Conservation (phyloP, 2,888 invertebrate species). For the Bimastos eiseni region DNA sequence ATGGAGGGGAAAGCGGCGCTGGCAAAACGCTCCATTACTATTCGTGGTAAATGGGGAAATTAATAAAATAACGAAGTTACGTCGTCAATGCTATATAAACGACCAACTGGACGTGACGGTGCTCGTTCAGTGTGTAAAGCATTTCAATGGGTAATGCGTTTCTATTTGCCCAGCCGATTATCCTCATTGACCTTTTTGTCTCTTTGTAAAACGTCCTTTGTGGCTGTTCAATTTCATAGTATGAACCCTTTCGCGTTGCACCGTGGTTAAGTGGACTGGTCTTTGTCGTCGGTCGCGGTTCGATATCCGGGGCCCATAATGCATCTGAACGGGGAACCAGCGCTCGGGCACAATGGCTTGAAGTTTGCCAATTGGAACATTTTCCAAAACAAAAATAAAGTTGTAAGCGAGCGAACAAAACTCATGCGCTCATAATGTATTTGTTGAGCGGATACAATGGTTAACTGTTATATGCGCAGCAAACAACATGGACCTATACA, state of each 20-base stretch:
- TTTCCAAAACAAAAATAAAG: slow-evolving; percentile 13
- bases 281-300: not conserved
- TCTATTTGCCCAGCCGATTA: not conserved
- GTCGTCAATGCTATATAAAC: too few species aligned
- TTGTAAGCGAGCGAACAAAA: not conserved
- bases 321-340: not conserved
- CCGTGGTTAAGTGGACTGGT: not conserved
- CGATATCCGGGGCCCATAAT: slow-evolving; percentile 13
- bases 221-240: not conserved
- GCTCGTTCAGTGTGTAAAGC: not conserved
- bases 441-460: not conserved
- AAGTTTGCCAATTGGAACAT: not conserved
- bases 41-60: not conserved
- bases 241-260: not conserved
- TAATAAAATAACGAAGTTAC: not conserved
- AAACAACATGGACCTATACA: not conserved
- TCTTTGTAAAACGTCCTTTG: not conserved
- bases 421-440: not conserved
- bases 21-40: not conserved
- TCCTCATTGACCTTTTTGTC: not conserved
- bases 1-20: not conserved
- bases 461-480: not conserved
- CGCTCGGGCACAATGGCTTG: not conserved
- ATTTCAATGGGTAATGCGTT: not conserved
- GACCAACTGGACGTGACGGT: not conserved